phyloP scores from a whole-genome alignment of 2,797 vertebrate species.

The Mareca penelope region DNA sequence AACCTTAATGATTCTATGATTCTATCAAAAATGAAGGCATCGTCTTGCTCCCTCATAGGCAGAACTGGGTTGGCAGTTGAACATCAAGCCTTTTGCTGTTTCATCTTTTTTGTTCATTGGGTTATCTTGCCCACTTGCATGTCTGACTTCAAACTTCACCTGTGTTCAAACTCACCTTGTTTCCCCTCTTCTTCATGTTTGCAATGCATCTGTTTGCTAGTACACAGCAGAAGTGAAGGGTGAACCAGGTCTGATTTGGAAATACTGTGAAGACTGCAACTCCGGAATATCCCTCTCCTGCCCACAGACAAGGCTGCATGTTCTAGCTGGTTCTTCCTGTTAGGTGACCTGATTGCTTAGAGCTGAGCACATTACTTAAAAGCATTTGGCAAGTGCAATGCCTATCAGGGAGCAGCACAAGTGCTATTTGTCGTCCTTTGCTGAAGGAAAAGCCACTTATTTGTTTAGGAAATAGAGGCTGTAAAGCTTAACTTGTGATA shows the following conservation, averaged over 20 bases:
- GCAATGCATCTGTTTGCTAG: background rate
- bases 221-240: background rate
- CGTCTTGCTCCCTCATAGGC: background rate
- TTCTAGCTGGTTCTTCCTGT: constrained; percentile 5
- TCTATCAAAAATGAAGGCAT: background rate
- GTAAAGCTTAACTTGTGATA: constrained; percentile 28
- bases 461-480: constrained; percentile 66
- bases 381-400: background rate
- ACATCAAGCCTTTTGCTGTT: background rate
- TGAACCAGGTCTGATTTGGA: background rate
- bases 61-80: background rate
- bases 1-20: no score
- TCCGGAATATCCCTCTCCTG: background rate
- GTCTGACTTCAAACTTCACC: background rate
- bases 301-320: background rate
- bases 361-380: background rate
- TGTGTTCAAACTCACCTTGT: background rate
- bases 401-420: background rate
- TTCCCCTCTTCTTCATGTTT: background rate
- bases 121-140: background rate
- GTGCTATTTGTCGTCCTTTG: constrained; percentile 9
- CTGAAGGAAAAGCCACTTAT: constrained; percentile 51
- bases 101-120: background rate
- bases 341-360: constrained; percentile 12
- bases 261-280: background rate